phyloP scores from a whole-genome alignment of 2,113 vertebrate genomes.

The Menidia beryllina region DNA sequence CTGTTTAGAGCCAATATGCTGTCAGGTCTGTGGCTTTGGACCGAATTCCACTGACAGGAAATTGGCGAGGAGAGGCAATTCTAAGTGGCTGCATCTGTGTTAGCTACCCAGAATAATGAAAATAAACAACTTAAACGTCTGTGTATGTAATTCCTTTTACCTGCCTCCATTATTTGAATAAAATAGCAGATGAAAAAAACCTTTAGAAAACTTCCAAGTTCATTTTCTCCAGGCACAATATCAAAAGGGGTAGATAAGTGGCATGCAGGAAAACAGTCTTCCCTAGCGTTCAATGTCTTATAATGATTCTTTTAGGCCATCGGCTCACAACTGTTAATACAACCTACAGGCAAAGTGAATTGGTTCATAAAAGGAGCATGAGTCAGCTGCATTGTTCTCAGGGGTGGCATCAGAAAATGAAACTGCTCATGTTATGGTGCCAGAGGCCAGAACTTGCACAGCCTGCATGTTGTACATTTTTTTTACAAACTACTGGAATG shows the following conservation, averaged over 20 bases:
- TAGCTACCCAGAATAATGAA: not conserved
- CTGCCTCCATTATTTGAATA: constrained; percentile 24
- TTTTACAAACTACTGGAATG: not conserved
- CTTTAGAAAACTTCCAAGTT: no score
- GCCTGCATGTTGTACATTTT: constrained; percentile 8
- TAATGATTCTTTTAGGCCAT: no score
- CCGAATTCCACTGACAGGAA: not conserved
- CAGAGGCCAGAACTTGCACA: constrained; percentile 18
- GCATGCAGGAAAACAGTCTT: no score
- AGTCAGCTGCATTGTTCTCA: constrained; percentile 22
- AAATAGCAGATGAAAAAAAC: constrained; percentile 15
- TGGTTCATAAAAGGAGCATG: not conserved
- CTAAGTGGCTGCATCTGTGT: not conserved
- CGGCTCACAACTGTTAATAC: no score
- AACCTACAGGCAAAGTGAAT: constrained; percentile 8
- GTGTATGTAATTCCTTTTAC: constrained; percentile 45
- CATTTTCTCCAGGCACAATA: no score
- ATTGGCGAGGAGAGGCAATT: not conserved
- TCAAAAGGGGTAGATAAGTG: no score
- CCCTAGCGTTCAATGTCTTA: no score
- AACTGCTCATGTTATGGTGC: constrained; percentile 24
- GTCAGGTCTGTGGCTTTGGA: not conserved
- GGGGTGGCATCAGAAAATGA: constrained; percentile 44
- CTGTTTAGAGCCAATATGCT: not conserved
- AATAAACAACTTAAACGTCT: not conserved